Evolutionary conservation across 2,113 vertebrate genomes (phyloP), one percentile per base, ranked within the genome.

Genomic region (Macquaria ambigua): DNA sequence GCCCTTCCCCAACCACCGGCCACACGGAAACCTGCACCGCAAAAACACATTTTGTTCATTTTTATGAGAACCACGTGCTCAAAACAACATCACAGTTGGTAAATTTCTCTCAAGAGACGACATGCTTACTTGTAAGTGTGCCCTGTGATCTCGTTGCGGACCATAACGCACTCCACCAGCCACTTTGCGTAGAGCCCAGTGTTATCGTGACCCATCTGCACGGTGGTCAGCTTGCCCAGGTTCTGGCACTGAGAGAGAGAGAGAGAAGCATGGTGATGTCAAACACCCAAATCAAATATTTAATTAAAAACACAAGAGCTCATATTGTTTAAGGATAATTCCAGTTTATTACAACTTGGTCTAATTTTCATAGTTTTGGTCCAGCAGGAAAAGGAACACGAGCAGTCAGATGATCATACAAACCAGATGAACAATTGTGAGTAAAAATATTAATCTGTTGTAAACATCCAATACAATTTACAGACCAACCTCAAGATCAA

Each of bases 191-290:
- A 99, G 50, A 99, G 94, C 5, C 98, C 98, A 23, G 98, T 96
- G 95, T 99, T 99, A 93, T 99, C 98, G 25, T 99, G 98, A 88
- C 98, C 98, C 94, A 99, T 99, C 93, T 99, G 98, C 80, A 99
- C 98, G 9, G 98, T 99, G 84, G 98, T 99, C 92, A 99, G 96
- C 84, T 99, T 99, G 37, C 98, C 98, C 87, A 99, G 94, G 92
- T 99, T 99, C 96, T 99, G 98, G 90, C 97, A 99, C 98, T 99
- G 90, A 41, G 53, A 81, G 34, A 79, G 39, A 72, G 28, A 70
- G 6, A 71, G 28, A 74, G 8, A 67, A 23, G 4, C n/a, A 63
- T 4, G n/a, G 15, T 72, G 15, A 66, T 0, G 5, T 63, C 39
- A 69, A 78, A 62, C 63, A 46, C 16, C 1, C 5, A 39, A 52